Evolutionary conservation across 2,888 invertebrate genomes (phyloP).

Genomic region (Bugulina stolonifera): DNA sequence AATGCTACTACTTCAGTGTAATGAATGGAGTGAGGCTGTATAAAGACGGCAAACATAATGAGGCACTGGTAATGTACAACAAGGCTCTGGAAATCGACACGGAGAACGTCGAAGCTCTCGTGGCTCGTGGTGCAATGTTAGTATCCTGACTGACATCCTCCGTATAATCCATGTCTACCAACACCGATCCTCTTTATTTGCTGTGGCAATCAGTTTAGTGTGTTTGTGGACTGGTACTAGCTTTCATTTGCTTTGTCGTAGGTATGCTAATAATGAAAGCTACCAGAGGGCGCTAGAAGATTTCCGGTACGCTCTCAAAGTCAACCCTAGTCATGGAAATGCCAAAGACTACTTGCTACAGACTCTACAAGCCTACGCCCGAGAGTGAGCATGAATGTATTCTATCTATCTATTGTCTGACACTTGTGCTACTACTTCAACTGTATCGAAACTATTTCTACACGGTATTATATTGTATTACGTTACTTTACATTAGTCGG

Average conservation of each 20-base stretch:
- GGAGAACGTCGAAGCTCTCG: slow-evolving; percentile 83
- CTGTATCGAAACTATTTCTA: not conserved
- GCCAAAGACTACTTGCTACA: slow-evolving; percentile 90
- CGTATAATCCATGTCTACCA: too few species aligned
- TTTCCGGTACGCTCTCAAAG: slow-evolving; percentile 81
- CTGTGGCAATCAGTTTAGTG: too few species aligned
- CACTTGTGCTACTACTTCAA: too few species aligned
- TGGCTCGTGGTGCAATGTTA: slow-evolving; percentile 65
- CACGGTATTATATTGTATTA: not conserved
- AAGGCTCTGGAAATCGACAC: slow-evolving; percentile 48
- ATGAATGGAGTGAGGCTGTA: slow-evolving; percentile 93
- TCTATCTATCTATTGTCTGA: too few species aligned
- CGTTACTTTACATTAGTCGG: too few species aligned
- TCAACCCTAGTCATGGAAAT: slow-evolving; percentile 84
- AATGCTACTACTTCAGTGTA: too few species aligned
- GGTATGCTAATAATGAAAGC: slow-evolving; percentile 83
- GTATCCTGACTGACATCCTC: too few species aligned
- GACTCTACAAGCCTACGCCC: slow-evolving; percentile 79
- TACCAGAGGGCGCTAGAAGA: slow-evolving; percentile 90
- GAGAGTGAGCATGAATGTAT: slow-evolving; percentile 53
- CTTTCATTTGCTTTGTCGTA: too few species aligned
- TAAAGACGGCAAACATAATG: slow-evolving; percentile 66
- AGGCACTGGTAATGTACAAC: slow-evolving; percentile 49
- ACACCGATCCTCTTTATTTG: too few species aligned
- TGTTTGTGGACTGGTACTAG: too few species aligned